Percentiles rank a stretch among this genome's conserved stretches.
Evolutionary conservation across 2,888 invertebrate genomes (phyloP).

Genomic region (Melitaea athalia): DNA sequence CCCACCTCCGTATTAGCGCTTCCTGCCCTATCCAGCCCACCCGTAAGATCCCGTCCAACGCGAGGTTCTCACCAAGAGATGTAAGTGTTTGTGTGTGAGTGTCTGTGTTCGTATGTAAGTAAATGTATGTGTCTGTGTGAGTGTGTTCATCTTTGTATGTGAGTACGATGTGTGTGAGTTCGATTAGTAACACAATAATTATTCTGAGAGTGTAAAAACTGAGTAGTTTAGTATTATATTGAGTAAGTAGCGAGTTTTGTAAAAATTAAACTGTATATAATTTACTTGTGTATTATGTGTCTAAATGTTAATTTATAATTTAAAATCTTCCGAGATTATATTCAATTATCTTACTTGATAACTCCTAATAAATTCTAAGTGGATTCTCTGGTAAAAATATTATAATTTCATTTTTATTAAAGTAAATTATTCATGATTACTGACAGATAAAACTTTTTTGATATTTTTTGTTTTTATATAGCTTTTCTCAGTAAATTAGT

Average conservation of each 20-base stretch:
- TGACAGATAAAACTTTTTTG: neutral
- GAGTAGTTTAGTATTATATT: too few species aligned
- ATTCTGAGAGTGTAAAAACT: too few species aligned
- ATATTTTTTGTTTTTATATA: neutral
- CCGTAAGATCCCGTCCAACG: too few species aligned
- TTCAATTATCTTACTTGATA: slow-evolving; percentile 26
- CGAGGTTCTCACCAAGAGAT: too few species aligned
- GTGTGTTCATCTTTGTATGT: neutral
- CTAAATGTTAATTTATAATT: slow-evolving; percentile 19
- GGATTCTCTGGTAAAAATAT: slow-evolving; percentile 18
- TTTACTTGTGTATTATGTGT: neutral
- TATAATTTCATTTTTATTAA: slow-evolving; percentile 4
- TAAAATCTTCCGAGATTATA: slow-evolving; percentile 17
- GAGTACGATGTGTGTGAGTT: neutral
- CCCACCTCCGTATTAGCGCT: too few species aligned
- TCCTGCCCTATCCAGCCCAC: too few species aligned
- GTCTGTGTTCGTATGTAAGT: too few species aligned
- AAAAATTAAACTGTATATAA: neutral
- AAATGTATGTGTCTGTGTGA: neutral
- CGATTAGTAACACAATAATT: too few species aligned
- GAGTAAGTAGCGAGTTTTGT: too few species aligned
- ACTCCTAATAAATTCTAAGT: slow-evolving; percentile 23
- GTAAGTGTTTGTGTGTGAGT: too few species aligned
- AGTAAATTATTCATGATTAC: slow-evolving; percentile 1
- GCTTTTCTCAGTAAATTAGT: neutral